Evolutionary conservation across 2,797 vertebrate genomes (phyloP).

Genomic region (Acrossocheilus wenchowensis): DNA sequence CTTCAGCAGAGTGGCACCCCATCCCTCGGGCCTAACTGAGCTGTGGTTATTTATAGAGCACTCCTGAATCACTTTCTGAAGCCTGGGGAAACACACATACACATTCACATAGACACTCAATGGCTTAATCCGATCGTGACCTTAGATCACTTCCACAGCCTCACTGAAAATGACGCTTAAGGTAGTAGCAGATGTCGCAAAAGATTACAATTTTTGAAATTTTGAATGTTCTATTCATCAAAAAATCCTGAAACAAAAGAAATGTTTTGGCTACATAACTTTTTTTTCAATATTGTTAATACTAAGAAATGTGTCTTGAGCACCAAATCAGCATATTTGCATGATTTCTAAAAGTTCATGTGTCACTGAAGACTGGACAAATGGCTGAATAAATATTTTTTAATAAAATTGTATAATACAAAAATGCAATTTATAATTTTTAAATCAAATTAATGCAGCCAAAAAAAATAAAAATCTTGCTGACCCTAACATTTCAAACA

Average conservation of each 20-base stretch:
- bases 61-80: constrained; percentile 69
- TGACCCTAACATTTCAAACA: background rate
- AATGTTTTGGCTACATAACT: too few species aligned
- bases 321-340: background rate
- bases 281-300: background rate
- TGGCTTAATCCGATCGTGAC: constrained; percentile 48
- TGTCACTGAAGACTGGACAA: background rate
- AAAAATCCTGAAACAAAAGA: too few species aligned
- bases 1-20: constrained; percentile 52
- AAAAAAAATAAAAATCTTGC: background rate
- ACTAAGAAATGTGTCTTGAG: background rate
- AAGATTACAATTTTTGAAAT: too few species aligned
- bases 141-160: constrained; percentile 40
- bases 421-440: too few species aligned
- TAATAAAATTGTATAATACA: too few species aligned
- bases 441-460: too few species aligned
- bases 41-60: constrained; percentile 75
- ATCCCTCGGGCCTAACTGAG: constrained; percentile 66
- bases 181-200: background rate
- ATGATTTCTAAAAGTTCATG: background rate
- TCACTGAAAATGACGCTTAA: constrained; percentile 14
- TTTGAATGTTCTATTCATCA: too few species aligned
- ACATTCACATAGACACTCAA: constrained; percentile 29
- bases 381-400: background rate
- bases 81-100: constrained; percentile 55